A percentile compares a stretch with the other conserved stretches of the same genome.
phyloP scores from a whole-genome alignment of 2,797 vertebrate species.

The Chromis chromis region DNA sequence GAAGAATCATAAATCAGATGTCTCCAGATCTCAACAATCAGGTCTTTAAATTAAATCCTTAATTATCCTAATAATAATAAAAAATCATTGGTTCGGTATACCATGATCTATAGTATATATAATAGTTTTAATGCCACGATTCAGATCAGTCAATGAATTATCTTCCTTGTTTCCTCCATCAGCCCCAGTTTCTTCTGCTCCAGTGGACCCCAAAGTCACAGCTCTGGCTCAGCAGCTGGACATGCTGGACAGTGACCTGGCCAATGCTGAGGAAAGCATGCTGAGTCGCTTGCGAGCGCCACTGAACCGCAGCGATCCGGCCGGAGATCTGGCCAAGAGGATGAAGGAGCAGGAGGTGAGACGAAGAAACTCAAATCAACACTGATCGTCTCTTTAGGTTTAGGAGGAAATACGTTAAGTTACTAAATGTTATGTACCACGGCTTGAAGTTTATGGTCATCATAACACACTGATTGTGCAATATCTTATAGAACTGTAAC shows the following conservation, averaged over 20 bases:
- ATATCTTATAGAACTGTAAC: no score
- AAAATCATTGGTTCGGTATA: not conserved
- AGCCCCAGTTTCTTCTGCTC: constrained; percentile 71
- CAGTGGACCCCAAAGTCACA: constrained; percentile 82
- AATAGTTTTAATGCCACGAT: not conserved
- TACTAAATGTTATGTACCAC: no score
- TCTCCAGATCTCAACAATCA: constrained; percentile 61
- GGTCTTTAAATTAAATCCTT: constrained; percentile 48
- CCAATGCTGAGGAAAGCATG: constrained; percentile 84
- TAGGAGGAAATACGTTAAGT: no score
- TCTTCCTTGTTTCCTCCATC: constrained; percentile 13
- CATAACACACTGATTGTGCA: no score
- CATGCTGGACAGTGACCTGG: constrained; percentile 85
- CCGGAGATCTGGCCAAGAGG: constrained; percentile 87
- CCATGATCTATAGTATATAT: not conserved
- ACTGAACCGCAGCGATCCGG: constrained; percentile 82
- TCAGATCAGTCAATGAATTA: constrained; percentile 2
- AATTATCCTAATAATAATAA: not conserved
- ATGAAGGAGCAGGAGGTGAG: constrained; percentile 91
- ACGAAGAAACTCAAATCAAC: not conserved
- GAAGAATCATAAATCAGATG: constrained; percentile 79
- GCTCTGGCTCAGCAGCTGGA: constrained; percentile 86
- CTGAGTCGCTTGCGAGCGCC: constrained; percentile 87
- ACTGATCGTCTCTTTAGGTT: no score
- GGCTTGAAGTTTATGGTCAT: no score